Evolutionary conservation across 2,888 invertebrate species (phyloP), one percentile per base, ranked within the genome.

Genomic region (Macrosoma leucophasiata): DNA sequence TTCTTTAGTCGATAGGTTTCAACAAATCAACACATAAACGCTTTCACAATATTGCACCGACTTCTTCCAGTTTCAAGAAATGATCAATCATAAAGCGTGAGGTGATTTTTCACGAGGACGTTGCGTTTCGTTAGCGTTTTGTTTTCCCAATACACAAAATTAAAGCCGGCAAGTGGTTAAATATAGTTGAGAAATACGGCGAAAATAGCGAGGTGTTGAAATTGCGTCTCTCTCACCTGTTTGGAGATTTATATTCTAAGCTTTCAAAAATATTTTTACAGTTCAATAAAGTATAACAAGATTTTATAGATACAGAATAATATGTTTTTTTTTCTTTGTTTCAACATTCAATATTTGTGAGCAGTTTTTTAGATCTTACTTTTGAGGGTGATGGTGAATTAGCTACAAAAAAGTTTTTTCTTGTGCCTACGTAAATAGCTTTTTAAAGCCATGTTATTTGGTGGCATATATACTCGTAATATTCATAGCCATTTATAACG

Each of bases 11-110:
- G 41, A 50, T 46, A 46, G 50, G 58, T 62, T 64, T 64, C 64
- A 68, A 73, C 74, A 76, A 73, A 75, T 82, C 76, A 78, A 71
- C 78, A 73, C 71, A 61, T 74, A 55, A n/a, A 64, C 41, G 62
- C 52, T 64, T 68, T 63, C 60, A 58, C 68, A 68, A 68, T 62
- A 62, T 48, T 48, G 29, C 29, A 29, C 41, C 38, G 39, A 27
- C 43, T 40, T 38, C 51, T 56, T 52, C 52, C 57, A 58, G 56
- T 82, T 81, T 78, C 74, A 51, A 70, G 78, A 77, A 79, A 79
- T 75, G 69, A 82, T 82, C 79, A 78, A 81, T 82, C 82, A 82
- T 77, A 81, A 68, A 59, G 63, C 55, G 70, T 54, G 64, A 65
- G 72, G 76, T 73, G 73, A 82, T 82, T 79, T 81, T 79, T 82